Evolutionary conservation across 1,140 invertebrate species (phyloP), one percentile per base, ranked within the genome.

Genomic region (Drosophila equinoxialis): DNA sequence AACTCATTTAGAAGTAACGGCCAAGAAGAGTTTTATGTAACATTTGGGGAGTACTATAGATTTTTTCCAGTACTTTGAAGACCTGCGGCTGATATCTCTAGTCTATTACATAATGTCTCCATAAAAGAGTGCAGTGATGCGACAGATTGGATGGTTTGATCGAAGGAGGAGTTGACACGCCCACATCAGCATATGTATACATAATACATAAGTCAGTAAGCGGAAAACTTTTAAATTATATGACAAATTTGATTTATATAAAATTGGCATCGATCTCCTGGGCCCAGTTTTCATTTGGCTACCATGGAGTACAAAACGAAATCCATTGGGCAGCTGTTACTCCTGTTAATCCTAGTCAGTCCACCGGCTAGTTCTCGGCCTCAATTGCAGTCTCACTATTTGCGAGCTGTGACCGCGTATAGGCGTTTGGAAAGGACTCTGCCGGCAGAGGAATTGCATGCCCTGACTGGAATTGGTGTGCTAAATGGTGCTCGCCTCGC

Each of bases 401-500:
- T 91, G 23, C 68, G 63, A 0, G 90, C 86, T 0, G 68, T 91
- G 42, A 39, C 61, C 3, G 89, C 86, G 26, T 90, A 91, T 67
- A 74, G 79, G 0, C 35, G 89, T 6, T 57, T 91, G 39, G 78
- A 91, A 66, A 73, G 77, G 11, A 73, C 60, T 14, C 35, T 91
- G 14, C 72, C 81, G 6, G 61, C 63, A 6, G 57, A 91, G 48
- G 91, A 92, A 26, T 63, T 92, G 2, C 54, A 74, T 3, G 81
- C 81, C 0, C 20, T 92, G 13, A 90, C 79, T 1, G 79, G 74
- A 0, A 73, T 92, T 4, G 91, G 86, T 2, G 35, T 92, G 2
- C 66, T 92, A 1, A 91, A 91, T 26, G 91, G 91, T 0, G 90
- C 86, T 0, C 72, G 74, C 0, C 66, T 86, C 45, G 81, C 84